phyloP scores from a whole-genome alignment of 2,113 vertebrate species.

The Maccullochella peelii region DNA sequence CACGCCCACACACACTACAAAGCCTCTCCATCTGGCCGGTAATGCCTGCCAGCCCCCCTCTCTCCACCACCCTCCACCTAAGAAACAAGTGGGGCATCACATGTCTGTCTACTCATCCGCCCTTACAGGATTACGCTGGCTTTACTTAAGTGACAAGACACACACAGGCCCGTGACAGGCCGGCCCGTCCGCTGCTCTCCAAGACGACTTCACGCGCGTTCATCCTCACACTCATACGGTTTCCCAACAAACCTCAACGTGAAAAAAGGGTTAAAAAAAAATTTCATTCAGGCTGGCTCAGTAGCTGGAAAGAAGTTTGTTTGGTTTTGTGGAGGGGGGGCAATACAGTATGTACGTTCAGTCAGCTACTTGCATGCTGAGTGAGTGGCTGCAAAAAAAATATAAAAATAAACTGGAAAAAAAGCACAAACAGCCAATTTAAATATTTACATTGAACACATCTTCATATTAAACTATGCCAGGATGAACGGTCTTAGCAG shows the following conservation, averaged over 20 bases:
- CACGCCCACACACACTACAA: constrained; percentile 61
- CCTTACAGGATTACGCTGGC: constrained; percentile 84
- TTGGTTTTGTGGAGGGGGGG: neutral
- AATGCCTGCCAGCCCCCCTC: constrained; percentile 62
- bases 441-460: neutral
- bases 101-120: constrained; percentile 82
- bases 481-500: neutral
- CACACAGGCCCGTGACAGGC: constrained; percentile 51
- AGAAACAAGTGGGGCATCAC: constrained; percentile 81
- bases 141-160: constrained; percentile 81
- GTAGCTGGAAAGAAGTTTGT: neutral
- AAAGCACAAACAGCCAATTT: neutral
- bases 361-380: neutral
- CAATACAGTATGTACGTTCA: neutral
- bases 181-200: constrained; percentile 1
- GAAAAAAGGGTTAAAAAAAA: neutral
- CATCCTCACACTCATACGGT: neutral
- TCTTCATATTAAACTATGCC: neutral
- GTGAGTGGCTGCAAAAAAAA: neutral
- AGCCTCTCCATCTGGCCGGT: constrained; percentile 76
- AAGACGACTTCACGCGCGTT: constrained; percentile 3
- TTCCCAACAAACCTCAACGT: constrained; percentile 3
- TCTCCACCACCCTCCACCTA: constrained; percentile 51
- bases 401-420: neutral
- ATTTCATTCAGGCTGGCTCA: neutral